These are phyloP conservation scores for Glyptemys insculpta DNA, from an alignment of 2,797 vertebrate genomes.

Conservation along the genomic window DNA sequence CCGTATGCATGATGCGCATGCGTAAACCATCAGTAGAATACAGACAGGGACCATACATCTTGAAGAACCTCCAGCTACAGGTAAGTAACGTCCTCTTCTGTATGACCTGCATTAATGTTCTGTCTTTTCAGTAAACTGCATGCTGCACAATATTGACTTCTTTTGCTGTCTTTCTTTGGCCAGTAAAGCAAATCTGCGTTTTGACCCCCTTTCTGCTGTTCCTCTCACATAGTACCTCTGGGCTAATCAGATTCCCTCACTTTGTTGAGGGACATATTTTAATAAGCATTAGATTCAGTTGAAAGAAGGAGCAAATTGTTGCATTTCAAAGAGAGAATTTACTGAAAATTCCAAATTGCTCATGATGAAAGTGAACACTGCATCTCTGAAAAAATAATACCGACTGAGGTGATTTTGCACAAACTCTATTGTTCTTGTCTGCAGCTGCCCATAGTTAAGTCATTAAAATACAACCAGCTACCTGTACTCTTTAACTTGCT, in stretches of 20 bases:
- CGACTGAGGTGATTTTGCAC: not conserved
- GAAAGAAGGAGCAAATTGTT: not conserved
- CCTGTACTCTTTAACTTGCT: conserved; percentile 26
- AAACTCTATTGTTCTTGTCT: not conserved
- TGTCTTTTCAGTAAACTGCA: not conserved
- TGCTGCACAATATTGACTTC: not conserved
- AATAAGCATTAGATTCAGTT: not conserved
- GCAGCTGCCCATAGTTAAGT: not conserved
- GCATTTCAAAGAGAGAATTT: not conserved
- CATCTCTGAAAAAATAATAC: not conserved
- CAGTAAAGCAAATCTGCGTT: accelerated
- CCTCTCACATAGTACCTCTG: not conserved
- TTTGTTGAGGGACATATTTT: not conserved
- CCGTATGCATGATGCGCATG: no score
- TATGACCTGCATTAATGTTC: not conserved
- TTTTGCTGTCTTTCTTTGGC: not conserved
- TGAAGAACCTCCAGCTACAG: not conserved
- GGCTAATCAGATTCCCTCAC: not conserved
- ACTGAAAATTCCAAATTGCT: not conserved
- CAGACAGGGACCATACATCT: not conserved
- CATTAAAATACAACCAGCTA: not conserved
- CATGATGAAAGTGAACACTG: accelerated
- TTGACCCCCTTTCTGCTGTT: accelerated
- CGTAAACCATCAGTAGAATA: not conserved
- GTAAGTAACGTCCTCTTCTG: not conserved